Evolutionary conservation across 2,888 invertebrate species (phyloP).

Genomic region (Cenopis cana): DNA sequence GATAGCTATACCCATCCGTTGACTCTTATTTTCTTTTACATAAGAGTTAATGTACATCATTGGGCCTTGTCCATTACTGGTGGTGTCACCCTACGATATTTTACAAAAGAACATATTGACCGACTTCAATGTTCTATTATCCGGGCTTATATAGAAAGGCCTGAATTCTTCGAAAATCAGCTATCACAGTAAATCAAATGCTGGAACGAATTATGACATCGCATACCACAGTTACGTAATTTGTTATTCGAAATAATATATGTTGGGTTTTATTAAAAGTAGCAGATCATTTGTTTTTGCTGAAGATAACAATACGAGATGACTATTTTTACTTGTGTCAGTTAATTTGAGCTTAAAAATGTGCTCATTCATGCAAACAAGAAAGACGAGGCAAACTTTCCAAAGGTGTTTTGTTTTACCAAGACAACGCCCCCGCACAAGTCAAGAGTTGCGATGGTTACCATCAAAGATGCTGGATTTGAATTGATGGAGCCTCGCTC

Average conservation of each 20-base stretch:
- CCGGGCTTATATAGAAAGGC: slow-evolving; percentile 15
- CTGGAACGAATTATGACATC: slow-evolving; percentile 34
- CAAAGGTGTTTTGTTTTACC: too few relatives aligned
- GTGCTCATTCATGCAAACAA: too few relatives aligned
- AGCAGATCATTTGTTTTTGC: slow-evolving; percentile 11
- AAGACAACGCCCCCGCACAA: too few relatives aligned
- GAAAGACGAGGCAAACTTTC: too few relatives aligned
- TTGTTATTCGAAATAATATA: slow-evolving; percentile 29
- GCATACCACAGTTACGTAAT: slow-evolving; percentile 34
- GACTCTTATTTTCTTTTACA: too few relatives aligned
- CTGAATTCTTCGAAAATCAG: slow-evolving; percentile 26
- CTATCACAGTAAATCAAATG: slow-evolving; percentile 28
- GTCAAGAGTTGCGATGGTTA: too few relatives aligned
- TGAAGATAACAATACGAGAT: slow-evolving; percentile 1
- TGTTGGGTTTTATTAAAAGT: slow-evolving; percentile 7
- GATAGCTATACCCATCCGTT: too few relatives aligned
- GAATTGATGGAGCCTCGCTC: too few relatives aligned
- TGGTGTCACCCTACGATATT: too few relatives aligned
- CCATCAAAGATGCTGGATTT: too few relatives aligned
- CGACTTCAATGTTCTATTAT: slow-evolving; percentile 19
- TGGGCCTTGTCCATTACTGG: too few relatives aligned
- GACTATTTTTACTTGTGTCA: not conserved
- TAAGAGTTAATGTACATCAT: too few relatives aligned
- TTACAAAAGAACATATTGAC: slow-evolving; percentile 19
- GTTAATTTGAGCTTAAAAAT: not conserved